A percentile compares a stretch with the other conserved stretches of the same genome.
Evolutionary conservation across 1,140 invertebrate genomes (phyloP).

Genomic region (Drosophila pectinifera): DNA sequence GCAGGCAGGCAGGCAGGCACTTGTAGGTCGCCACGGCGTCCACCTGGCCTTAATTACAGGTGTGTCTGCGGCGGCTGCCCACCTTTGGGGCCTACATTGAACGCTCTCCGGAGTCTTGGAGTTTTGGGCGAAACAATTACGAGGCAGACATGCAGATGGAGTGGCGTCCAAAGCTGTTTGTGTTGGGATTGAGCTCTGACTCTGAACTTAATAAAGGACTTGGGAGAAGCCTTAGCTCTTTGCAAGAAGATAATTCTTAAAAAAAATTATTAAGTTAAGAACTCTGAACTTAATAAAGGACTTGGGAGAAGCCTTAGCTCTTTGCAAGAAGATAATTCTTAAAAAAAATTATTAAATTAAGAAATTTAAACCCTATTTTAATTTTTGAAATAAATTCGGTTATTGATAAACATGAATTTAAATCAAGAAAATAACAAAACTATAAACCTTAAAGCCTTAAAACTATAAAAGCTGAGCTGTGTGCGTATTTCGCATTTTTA

Average conservation of each 20-base stretch:
- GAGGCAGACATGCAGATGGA: constrained; percentile 22
- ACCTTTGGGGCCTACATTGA: constrained; percentile 21
- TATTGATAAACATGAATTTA: neutral
- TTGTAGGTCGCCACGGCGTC: constrained; percentile 16
- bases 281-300: neutral
- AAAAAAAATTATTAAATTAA: neutral
- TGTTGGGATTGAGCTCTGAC: neutral
- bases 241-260: neutral
- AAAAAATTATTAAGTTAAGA: neutral
- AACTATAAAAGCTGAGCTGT: neutral
- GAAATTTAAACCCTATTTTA: too few relatives aligned
- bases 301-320: neutral
- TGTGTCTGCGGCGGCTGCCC: constrained; percentile 17
- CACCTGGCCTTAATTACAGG: constrained; percentile 57
- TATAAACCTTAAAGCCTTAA: neutral
- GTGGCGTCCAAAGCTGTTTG: constrained; percentile 15
- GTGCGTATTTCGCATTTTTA: neutral
- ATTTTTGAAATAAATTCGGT: too few relatives aligned
- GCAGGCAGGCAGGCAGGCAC: constrained; percentile 2
- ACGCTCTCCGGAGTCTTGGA: constrained; percentile 26
- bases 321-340: neutral
- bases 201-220: neutral
- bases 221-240: neutral
- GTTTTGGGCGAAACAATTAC: constrained; percentile 38
- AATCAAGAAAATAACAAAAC: neutral